A percentile compares a stretch with the other conserved stretches of the same genome.
Conservation (phyloP, 1,140 invertebrate species). For the Diprion similis region DNA sequence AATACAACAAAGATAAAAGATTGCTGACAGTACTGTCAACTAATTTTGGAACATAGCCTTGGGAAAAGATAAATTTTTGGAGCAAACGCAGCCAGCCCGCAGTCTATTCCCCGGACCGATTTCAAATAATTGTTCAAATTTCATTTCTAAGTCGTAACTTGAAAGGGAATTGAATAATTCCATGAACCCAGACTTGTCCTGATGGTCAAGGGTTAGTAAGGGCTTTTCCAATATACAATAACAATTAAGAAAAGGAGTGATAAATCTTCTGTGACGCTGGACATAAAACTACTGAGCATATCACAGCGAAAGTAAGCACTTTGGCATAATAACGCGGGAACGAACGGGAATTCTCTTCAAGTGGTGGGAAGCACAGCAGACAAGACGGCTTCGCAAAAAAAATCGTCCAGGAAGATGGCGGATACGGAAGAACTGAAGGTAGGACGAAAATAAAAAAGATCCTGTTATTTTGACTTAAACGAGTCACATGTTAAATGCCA, state of each 20-base stretch:
- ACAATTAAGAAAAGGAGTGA: background rate
- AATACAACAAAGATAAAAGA: too few relatives aligned
- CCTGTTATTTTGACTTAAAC: background rate
- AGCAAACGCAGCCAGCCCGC: background rate
- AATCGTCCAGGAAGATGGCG: constrained; percentile 54
- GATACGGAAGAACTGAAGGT: constrained; percentile 58
- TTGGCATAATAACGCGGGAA: background rate
- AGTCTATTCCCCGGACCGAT: background rate
- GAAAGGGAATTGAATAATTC: background rate
- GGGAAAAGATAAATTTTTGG: background rate
- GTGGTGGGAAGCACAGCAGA: constrained; percentile 8
- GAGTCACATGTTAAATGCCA: background rate
- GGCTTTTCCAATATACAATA: background rate
- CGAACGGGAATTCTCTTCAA: background rate
- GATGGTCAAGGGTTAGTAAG: background rate
- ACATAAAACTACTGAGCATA: background rate
- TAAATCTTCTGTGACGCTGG: background rate
- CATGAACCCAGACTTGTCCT: background rate
- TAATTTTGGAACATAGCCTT: too few relatives aligned
- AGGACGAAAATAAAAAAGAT: constrained; percentile 33
- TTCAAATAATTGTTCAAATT: background rate
- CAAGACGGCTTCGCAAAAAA: constrained; percentile 51
- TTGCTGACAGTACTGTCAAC: too few relatives aligned
- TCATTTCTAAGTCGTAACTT: background rate
- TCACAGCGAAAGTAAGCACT: background rate